phyloP scores from a whole-genome alignment of 2,797 vertebrate species.

The Macropodus opercularis region DNA sequence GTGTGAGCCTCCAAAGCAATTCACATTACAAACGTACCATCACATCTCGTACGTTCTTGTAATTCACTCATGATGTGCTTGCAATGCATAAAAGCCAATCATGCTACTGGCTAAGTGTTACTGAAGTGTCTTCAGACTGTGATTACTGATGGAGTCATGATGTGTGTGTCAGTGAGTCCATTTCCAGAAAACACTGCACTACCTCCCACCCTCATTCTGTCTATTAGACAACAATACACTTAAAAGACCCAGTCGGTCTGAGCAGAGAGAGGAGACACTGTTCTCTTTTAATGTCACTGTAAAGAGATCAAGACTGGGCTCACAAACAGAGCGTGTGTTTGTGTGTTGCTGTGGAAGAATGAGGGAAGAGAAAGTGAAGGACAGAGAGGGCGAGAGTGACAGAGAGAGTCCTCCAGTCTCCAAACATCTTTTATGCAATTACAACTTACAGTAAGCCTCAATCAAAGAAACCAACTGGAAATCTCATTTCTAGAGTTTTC shows the following conservation, averaged over 20 bases:
- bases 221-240: constrained; percentile 72
- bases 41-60: not conserved
- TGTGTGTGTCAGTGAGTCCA: constrained; percentile 26
- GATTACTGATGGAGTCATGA: constrained; percentile 39
- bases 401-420: constrained; percentile 52
- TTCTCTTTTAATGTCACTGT: constrained; percentile 56
- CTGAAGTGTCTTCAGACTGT: constrained; percentile 38
- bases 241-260: constrained; percentile 54
- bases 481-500: constrained; percentile 61
- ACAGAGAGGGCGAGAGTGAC: constrained; percentile 40
- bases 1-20: not conserved
- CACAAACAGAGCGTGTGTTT: not conserved
- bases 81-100: constrained; percentile 36
- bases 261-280: constrained; percentile 53
- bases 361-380: constrained; percentile 45
- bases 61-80: constrained; percentile 16
- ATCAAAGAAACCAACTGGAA: constrained; percentile 63
- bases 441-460: constrained; percentile 72
- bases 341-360: constrained; percentile 21
- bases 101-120: constrained; percentile 16
- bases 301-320: constrained; percentile 50
- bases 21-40: not conserved
- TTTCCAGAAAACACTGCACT: constrained; percentile 65
- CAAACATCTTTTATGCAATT: constrained; percentile 69
- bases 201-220: constrained; percentile 6